Evolutionary conservation across 2,797 vertebrate genomes (phyloP).

Genomic region (Melanogrammus aeglefinus): DNA sequence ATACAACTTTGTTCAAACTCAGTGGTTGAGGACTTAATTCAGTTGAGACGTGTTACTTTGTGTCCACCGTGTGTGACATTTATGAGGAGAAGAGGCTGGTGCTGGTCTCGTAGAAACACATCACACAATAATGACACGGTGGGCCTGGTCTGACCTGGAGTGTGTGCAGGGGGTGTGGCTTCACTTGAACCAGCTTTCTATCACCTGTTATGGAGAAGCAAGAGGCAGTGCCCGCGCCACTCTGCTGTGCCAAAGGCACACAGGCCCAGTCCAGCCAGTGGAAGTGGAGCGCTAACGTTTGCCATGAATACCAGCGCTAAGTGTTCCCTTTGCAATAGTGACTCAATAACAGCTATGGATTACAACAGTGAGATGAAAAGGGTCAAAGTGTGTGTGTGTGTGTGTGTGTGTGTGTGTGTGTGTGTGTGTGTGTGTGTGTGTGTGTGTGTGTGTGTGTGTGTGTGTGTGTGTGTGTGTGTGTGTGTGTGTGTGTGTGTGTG

Average conservation of each 20-base stretch:
- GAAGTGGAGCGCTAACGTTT: constrained; percentile 26
- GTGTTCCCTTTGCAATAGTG: constrained; percentile 26
- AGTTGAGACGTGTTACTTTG: too few relatives aligned
- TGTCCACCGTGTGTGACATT: too few relatives aligned
- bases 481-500: constrained; percentile 10
- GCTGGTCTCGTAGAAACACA: constrained; percentile 27
- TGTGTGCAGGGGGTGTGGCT: neutral
- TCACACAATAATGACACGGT: constrained; percentile 54
- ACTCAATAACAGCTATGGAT: constrained; percentile 2
- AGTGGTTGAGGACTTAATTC: too few relatives aligned
- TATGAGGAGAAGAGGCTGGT: constrained; percentile 22
- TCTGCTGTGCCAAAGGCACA: constrained; percentile 22
- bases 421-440: constrained; percentile 9
- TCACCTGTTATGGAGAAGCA: constrained; percentile 16
- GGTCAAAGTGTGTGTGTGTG: constrained; percentile 7
- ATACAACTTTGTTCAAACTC: too few relatives aligned
- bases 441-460: constrained; percentile 12
- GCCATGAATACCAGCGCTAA: constrained; percentile 16
- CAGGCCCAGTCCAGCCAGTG: constrained; percentile 17
- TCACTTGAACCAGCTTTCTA: constrained; percentile 23
- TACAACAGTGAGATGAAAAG: neutral
- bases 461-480: constrained; percentile 10
- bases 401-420: constrained; percentile 13
- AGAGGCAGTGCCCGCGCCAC: constrained; percentile 20
- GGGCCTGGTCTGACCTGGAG: constrained; percentile 47